Conservation (phyloP, 1,140 invertebrate genomes). For the Eumaeus atala region DNA sequence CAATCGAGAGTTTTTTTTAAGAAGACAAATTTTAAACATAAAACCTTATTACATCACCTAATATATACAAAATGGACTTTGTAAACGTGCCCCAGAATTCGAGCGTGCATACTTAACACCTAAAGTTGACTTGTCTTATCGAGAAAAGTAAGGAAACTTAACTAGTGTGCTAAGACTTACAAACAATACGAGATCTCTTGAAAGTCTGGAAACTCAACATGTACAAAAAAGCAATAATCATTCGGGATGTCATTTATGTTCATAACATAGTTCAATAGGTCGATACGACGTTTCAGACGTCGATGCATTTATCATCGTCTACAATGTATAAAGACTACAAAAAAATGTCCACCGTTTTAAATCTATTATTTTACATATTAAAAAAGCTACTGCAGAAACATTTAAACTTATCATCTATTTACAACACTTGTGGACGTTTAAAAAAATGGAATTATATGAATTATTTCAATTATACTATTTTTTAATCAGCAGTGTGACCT, state of each 20-base stretch:
- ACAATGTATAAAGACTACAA: background rate
- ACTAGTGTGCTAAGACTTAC: slow-evolving; percentile 19
- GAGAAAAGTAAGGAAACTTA: slow-evolving; percentile 58
- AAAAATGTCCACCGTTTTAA: background rate
- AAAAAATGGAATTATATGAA: too few species aligned
- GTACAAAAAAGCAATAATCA: slow-evolving; percentile 48
- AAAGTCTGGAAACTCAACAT: slow-evolving; percentile 69
- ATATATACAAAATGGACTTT: slow-evolving; percentile 40
- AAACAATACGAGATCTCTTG: slow-evolving; percentile 65
- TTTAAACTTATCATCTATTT: slow-evolving; percentile 1
- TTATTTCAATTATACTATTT: too few species aligned
- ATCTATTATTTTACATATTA: slow-evolving; percentile 1
- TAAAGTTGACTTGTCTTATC: slow-evolving; percentile 24
- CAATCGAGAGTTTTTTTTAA: slow-evolving; percentile 47
- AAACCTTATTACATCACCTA: slow-evolving; percentile 39
- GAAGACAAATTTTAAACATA: slow-evolving; percentile 51
- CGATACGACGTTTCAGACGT: background rate
- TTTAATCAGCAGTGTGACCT: too few species aligned
- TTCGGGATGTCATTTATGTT: slow-evolving; percentile 15
- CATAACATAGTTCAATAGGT: background rate
- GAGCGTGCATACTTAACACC: slow-evolving; percentile 28
- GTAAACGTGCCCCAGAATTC: slow-evolving; percentile 29
- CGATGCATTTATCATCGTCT: background rate
- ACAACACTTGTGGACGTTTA: slow-evolving; percentile 6
- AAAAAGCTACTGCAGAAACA: background rate